phyloP scores from a whole-genome alignment of 2,113 vertebrate genomes.

The Amphilophus citrinellus region DNA sequence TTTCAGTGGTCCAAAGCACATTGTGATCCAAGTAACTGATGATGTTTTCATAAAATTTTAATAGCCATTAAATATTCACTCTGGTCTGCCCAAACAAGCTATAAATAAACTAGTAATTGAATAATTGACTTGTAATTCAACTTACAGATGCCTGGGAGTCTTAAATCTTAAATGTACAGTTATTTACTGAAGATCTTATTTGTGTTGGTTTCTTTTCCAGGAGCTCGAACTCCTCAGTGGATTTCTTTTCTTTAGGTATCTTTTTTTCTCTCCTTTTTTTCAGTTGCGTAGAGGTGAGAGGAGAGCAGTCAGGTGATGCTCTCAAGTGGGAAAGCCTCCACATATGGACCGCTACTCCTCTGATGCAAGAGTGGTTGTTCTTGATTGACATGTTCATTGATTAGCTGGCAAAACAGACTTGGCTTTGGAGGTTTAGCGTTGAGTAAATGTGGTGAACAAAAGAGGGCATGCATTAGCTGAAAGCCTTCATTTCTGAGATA shows the following conservation, averaged over 20 bases:
- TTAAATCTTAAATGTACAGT: not conserved
- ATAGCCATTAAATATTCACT: constrained; percentile 8
- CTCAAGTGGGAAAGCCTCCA: not conserved
- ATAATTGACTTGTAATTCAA: not conserved
- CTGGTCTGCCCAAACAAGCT: not conserved
- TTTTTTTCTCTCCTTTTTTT: not conserved
- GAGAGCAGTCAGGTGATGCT: not conserved
- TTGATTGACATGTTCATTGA: constrained; percentile 19
- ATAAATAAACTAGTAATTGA: not conserved
- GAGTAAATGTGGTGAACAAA: constrained; percentile 10
- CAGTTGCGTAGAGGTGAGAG: not conserved
- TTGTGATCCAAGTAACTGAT: not conserved
- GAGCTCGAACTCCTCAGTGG: not conserved
- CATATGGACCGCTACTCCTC: not conserved
- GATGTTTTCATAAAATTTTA: constrained; percentile 1
- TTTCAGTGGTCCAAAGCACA: not conserved
- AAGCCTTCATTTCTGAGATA: not conserved
- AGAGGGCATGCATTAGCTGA: not conserved
- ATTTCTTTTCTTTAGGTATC: not conserved
- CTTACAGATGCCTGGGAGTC: not conserved
- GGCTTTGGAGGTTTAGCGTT: not conserved
- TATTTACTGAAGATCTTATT: not conserved
- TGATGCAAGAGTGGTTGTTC: not conserved
- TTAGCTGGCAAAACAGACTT: not conserved
- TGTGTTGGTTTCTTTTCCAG: not conserved